A percentile compares a stretch with the other conserved stretches of the same genome.
Evolutionary conservation across 2,888 invertebrate species (phyloP).

Genomic region (Tryphoninae sp.): DNA sequence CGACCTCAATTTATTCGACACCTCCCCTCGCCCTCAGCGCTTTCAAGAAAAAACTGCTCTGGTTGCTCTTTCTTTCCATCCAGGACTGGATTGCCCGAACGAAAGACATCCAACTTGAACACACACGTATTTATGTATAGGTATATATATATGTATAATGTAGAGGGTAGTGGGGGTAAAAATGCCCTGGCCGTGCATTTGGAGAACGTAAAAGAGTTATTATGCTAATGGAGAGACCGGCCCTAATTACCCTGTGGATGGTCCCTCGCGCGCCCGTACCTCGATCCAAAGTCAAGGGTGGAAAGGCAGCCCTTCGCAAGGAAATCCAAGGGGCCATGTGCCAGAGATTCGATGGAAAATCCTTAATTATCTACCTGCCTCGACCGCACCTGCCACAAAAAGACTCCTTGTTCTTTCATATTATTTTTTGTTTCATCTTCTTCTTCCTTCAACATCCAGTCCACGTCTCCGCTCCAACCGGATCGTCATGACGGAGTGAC

Average conservation of each 20-base stretch:
- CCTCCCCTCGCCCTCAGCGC: conserved; percentile 80
- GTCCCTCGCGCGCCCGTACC: conserved; percentile 24
- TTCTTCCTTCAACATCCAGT: background rate
- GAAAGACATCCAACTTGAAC: conserved; percentile 34
- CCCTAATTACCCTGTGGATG: conserved; percentile 72
- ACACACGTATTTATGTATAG: background rate
- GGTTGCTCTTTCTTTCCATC: conserved; percentile 60
- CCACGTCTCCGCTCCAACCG: conserved; percentile 2
- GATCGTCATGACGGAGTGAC: conserved; percentile 56
- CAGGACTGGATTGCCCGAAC: conserved; percentile 24
- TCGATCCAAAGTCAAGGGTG: conserved; percentile 51
- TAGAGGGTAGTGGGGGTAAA: conserved; percentile 15
- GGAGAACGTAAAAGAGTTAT: conserved; percentile 77
- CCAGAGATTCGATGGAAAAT: conserved; percentile 63
- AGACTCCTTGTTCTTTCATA: conserved; percentile 20
- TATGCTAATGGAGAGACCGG: conserved; percentile 76
- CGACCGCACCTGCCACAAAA: conserved; percentile 60
- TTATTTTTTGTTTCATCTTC: conserved; percentile 16
- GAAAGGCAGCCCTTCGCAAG: conserved; percentile 46
- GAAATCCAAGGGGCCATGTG: conserved; percentile 54
- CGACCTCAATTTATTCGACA: conserved; percentile 81
- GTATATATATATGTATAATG: background rate
- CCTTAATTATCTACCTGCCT: conserved; percentile 64
- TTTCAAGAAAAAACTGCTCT: conserved; percentile 66
- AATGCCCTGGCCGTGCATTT: conserved; percentile 56